Conservation (phyloP, 2,113 vertebrate genomes). For the Casuarius casuarius region DNA sequence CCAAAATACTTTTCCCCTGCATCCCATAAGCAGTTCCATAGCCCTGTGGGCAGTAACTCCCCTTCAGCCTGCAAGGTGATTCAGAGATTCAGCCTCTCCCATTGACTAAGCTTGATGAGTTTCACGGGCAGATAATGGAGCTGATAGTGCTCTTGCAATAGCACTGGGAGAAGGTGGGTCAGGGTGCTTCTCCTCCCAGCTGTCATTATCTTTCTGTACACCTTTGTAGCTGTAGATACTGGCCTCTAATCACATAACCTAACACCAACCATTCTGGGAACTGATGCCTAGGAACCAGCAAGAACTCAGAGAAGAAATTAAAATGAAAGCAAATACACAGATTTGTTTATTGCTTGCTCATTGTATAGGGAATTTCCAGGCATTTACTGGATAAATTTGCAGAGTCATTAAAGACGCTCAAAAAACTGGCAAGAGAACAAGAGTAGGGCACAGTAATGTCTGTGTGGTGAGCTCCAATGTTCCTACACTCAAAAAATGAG, state of each 20-base stretch:
- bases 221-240: background rate
- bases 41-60: background rate
- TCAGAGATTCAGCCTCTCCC: background rate
- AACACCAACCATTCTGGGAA: background rate
- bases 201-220: background rate
- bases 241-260: background rate
- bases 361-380: background rate
- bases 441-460: background rate
- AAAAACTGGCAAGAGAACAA: background rate
- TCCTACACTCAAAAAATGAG: background rate
- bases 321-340: background rate
- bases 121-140: background rate
- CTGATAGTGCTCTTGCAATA: background rate
- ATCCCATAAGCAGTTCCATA: background rate
- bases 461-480: background rate
- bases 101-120: accelerated
- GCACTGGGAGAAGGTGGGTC: background rate
- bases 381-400: background rate
- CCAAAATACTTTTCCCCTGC: background rate
- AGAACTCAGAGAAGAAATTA: background rate
- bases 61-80: background rate
- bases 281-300: background rate
- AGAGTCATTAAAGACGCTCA: background rate
- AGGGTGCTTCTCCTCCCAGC: background rate
- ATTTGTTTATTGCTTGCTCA: background rate